Percentiles rank a stretch among this genome's conserved stretches.
Conservation (phyloP, 2,888 invertebrate species). For the Eurois occulta region DNA sequence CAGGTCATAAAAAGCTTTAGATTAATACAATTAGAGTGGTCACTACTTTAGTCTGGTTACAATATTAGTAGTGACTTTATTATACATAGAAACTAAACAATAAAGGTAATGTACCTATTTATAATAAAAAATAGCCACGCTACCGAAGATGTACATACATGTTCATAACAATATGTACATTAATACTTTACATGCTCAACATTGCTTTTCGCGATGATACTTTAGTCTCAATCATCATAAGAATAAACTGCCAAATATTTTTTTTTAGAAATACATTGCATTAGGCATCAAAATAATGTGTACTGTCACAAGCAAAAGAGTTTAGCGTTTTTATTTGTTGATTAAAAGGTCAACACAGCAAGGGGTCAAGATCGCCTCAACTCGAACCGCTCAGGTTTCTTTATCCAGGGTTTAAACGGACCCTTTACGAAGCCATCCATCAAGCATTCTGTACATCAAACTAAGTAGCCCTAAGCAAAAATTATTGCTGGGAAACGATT, state of each 20-base stretch:
- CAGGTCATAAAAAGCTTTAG: neutral
- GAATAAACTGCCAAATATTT: slow-evolving; percentile 77
- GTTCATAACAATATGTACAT: slow-evolving; percentile 49
- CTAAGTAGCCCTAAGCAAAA: too few species aligned
- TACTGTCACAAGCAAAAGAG: slow-evolving; percentile 72
- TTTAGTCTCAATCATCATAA: slow-evolving; percentile 75
- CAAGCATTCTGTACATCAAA: too few species aligned
- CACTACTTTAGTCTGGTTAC: slow-evolving; percentile 8
- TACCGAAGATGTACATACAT: slow-evolving; percentile 47
- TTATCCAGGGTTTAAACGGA: too few species aligned
- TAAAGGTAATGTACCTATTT: slow-evolving; percentile 4
- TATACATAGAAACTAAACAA: slow-evolving; percentile 16
- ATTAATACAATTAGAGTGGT: neutral
- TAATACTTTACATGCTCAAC: slow-evolving; percentile 54
- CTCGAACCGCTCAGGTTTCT: neutral
- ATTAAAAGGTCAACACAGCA: neutral
- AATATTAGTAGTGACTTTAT: slow-evolving; percentile 7
- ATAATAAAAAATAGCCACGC: slow-evolving; percentile 41
- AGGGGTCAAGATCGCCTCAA: neutral
- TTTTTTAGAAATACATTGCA: slow-evolving; percentile 62
- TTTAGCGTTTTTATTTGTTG: slow-evolving; percentile 37
- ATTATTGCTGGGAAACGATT: too few species aligned
- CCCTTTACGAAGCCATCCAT: too few species aligned
- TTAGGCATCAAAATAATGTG: slow-evolving; percentile 71
- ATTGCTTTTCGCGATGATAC: slow-evolving; percentile 53